Conservation (phyloP, 1,140 invertebrate genomes). For the Gonioctena quinquepunctata region DNA sequence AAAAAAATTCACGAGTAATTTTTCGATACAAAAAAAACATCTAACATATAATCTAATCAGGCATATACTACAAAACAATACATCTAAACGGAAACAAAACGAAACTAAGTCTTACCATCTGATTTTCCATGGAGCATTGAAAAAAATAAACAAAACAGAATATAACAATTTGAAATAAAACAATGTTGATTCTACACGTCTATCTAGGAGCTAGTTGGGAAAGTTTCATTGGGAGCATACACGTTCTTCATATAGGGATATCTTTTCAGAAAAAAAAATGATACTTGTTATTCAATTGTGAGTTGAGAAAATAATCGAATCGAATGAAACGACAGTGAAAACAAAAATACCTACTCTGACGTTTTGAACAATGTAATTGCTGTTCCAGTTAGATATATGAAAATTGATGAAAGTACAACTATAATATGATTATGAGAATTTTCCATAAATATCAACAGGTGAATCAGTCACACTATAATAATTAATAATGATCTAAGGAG, state of each 20-base stretch:
- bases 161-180: background rate
- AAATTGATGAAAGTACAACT: too few relatives aligned
- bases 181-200: background rate
- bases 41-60: background rate
- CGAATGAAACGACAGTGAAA: background rate
- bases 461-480: too few relatives aligned
- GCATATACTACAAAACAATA: conserved; percentile 6
- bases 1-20: too few relatives aligned
- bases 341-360: background rate
- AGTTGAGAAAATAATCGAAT: background rate
- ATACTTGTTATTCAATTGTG: background rate
- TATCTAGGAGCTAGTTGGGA: background rate
- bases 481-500: too few relatives aligned
- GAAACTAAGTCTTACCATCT: conserved; percentile 57
- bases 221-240: background rate
- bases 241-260: too few relatives aligned
- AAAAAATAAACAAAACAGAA: conserved; percentile 44
- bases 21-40: conserved; percentile 1
- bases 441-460: too few relatives aligned
- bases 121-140: conserved; percentile 52
- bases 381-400: too few relatives aligned
- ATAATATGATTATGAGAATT: too few relatives aligned
- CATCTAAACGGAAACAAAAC: conserved; percentile 23
- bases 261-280: background rate
- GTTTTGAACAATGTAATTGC: too few relatives aligned